Conservation (phyloP, 2,113 vertebrate species). For the Chaetops frenatus region DNA sequence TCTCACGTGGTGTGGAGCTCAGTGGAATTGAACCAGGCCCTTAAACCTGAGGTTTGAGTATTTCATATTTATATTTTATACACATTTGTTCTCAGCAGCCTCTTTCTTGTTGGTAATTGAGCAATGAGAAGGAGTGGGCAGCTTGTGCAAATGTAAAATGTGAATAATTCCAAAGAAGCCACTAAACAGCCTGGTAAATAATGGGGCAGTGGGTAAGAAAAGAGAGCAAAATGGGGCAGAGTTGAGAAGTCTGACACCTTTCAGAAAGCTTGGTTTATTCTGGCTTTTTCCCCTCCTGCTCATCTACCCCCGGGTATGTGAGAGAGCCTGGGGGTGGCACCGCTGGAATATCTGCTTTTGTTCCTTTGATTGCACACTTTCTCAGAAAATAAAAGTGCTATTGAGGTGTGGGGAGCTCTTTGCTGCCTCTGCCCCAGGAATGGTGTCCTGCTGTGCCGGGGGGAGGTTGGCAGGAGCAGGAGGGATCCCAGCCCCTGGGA, state of each 20-base stretch:
- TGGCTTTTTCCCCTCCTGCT: background rate
- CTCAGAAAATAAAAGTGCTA: background rate
- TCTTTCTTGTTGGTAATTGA: background rate
- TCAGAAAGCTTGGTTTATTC: background rate
- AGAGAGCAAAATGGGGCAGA: background rate
- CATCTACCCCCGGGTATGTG: fast-evolving
- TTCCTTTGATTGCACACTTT: background rate
- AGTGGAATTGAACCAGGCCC: background rate
- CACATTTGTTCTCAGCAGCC: fast-evolving
- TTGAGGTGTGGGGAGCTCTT: background rate
- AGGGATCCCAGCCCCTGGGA: too few relatives aligned
- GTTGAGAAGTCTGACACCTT: fast-evolving
- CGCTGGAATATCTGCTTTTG: fast-evolving
- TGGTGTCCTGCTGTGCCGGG: background rate
- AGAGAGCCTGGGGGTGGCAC: background rate
- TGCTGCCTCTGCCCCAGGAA: background rate
- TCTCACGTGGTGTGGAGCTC: background rate
- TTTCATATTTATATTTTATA: background rate
- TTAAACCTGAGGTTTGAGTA: background rate
- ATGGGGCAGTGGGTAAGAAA: background rate
- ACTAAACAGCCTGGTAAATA: background rate
- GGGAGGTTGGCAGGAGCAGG: background rate
- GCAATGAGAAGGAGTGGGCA: background rate
- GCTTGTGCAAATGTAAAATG: too few relatives aligned
- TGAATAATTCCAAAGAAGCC: background rate